Evolutionary conservation across 2,888 invertebrate genomes (phyloP), one percentile per base, ranked within the genome.

Genomic region (Drosophila leonis): DNA sequence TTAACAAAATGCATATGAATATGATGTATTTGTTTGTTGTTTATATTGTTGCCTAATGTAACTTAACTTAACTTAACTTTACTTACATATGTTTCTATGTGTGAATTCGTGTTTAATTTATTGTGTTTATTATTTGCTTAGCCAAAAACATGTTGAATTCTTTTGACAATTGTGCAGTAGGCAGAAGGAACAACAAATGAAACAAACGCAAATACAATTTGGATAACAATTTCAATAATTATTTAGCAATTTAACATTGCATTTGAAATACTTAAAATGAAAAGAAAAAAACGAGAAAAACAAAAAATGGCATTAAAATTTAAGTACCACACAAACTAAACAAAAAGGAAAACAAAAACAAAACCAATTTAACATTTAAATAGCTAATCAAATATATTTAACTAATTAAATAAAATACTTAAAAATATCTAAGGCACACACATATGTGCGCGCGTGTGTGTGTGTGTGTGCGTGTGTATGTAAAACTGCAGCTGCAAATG

Each of bases 321-420:
- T 57, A 57, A 69, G 35, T 39, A 29, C 33, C 39, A 64, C 31
- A 44, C 13, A 72, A 24, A 54, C n/a, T 29, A 29, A 44, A 37
- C 35, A 31, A 33, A 44, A 70, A 46, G 52, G 41, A 46, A 62
- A 44, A 27, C 1, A 31, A 46, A 24, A 44, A 41, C 39, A 27
- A 51, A 42, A 57, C 31, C 46, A 66, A 65, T 74, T 76, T 73
- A 75, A 67, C 63, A 72, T 59, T 87, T 75, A 83, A 82, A 83
- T 87, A 87, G 72, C 82, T 78, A 87, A 75, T 84, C 66, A 75
- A 80, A 82, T 82, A 82, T 82, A 82, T 72, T 65, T 57, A 84
- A 75, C 62, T 80, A 80, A 69, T 46, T 31, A 72, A 60, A 61
- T 60, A n/a, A 66, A 57, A 78, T 78, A 78, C 64, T 56, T 73